Conservation (phyloP, 1,140 invertebrate species). For the Dolichoris vasculosae region DNA sequence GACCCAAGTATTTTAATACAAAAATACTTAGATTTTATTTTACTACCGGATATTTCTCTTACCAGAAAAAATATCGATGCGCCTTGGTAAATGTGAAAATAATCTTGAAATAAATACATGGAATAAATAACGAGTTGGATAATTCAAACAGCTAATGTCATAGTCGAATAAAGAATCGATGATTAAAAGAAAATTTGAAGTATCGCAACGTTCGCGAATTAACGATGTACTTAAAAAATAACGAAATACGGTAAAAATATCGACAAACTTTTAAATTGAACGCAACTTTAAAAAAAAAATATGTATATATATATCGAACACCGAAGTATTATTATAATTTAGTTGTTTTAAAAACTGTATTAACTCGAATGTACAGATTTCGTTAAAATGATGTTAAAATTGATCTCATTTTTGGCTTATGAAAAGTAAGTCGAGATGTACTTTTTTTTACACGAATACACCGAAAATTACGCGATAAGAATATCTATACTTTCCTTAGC, state of each 20-base stretch:
- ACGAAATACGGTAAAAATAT: neutral
- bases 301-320: neutral
- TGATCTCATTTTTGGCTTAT: neutral
- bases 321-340: neutral
- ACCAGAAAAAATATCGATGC: too few relatives aligned
- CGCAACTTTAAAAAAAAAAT: neutral
- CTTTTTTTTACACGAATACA: conserved; percentile 13
- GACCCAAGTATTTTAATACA: neutral
- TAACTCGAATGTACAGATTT: neutral
- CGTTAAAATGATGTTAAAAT: neutral
- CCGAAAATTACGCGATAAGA: conserved; percentile 28
- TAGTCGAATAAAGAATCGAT: too few relatives aligned
- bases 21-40: neutral
- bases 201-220: neutral
- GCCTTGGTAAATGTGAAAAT: too few relatives aligned
- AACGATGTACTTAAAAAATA: neutral
- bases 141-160: too few relatives aligned
- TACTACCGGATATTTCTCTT: neutral
- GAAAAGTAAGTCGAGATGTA: neutral
- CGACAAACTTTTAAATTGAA: neutral
- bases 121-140: too few relatives aligned
- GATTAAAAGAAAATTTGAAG: too few relatives aligned
- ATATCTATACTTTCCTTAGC: neutral
- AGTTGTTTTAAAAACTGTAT: neutral
- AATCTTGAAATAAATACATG: too few relatives aligned